phyloP scores from a whole-genome alignment of 1,140 invertebrate species.

The Spodoptera litura region DNA sequence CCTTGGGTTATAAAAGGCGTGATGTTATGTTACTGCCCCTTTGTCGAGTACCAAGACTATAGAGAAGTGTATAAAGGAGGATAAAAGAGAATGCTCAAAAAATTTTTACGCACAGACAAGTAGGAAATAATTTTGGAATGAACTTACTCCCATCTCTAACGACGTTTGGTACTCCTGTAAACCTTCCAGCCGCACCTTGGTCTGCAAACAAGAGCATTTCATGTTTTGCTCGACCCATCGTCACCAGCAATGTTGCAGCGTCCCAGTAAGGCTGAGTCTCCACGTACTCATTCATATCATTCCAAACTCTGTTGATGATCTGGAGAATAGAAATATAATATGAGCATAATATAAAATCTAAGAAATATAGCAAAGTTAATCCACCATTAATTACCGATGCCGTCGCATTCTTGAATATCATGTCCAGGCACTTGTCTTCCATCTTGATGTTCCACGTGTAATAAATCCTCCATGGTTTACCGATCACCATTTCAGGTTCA shows the following conservation, averaged over 20 bases:
- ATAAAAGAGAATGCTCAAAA: too few species aligned
- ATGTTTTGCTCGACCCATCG: slow-evolving; percentile 58
- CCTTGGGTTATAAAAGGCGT: too few species aligned
- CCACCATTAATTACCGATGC: slow-evolving; percentile 54
- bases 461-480: slow-evolving; percentile 69
- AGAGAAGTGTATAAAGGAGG: too few species aligned
- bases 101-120: too few species aligned
- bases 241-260: slow-evolving; percentile 64
- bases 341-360: not conserved
- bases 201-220: slow-evolving; percentile 74
- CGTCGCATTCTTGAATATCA: slow-evolving; percentile 67
- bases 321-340: slow-evolving; percentile 42
- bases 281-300: slow-evolving; percentile 75
- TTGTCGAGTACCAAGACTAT: too few species aligned
- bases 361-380: not conserved
- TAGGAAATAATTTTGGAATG: not conserved
- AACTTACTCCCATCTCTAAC: slow-evolving; percentile 65
- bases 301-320: slow-evolving; percentile 67
- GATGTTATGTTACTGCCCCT: too few species aligned
- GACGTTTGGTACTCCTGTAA: slow-evolving; percentile 71
- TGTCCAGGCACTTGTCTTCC: slow-evolving; percentile 67
- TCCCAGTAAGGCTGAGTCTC: slow-evolving; percentile 73
- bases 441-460: slow-evolving; percentile 74
- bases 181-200: slow-evolving; percentile 69
- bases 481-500: slow-evolving; percentile 65